Evolutionary conservation across 1,140 invertebrate species (phyloP).

Genomic region (Physella acuta): DNA sequence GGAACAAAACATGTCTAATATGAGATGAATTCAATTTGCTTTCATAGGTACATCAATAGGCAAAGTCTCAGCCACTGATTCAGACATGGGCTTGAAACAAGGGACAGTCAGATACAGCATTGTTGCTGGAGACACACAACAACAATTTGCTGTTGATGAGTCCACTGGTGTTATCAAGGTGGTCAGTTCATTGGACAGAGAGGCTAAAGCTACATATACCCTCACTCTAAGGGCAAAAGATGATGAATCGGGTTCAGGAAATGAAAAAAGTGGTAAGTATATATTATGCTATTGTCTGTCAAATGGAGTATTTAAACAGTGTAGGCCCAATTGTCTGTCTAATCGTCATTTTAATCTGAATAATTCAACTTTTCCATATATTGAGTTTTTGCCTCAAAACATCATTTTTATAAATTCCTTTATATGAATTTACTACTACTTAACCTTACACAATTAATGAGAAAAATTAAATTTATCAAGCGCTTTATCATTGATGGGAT

Average conservation of each 20-base stretch:
- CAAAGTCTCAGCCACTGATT: slow-evolving; percentile 34
- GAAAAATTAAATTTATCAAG: too few species aligned
- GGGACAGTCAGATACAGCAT: slow-evolving; percentile 34
- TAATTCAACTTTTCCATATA: neutral
- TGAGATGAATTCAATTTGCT: slow-evolving; percentile 11
- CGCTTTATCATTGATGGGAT: too few species aligned
- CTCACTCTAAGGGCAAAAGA: slow-evolving; percentile 22
- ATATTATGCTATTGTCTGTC: neutral
- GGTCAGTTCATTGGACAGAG: slow-evolving; percentile 31
- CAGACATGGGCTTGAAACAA: slow-evolving; percentile 34
- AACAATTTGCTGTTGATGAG: slow-evolving; percentile 33
- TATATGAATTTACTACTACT: too few species aligned
- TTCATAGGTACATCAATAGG: slow-evolving; percentile 18
- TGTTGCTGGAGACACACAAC: slow-evolving; percentile 29
- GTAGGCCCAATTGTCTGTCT: neutral
- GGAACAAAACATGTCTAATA: neutral
- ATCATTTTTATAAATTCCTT: too few species aligned
- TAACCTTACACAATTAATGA: too few species aligned
- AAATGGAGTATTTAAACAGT: neutral
- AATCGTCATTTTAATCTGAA: neutral
- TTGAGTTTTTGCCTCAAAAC: too few species aligned
- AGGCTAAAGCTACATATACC: slow-evolving; percentile 22
- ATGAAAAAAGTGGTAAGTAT: slow-evolving; percentile 1
- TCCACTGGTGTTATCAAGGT: slow-evolving; percentile 29
- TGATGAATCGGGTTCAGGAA: slow-evolving; percentile 8